phyloP scores from a whole-genome alignment of 2,113 vertebrate genomes.

The Alces alces region DNA sequence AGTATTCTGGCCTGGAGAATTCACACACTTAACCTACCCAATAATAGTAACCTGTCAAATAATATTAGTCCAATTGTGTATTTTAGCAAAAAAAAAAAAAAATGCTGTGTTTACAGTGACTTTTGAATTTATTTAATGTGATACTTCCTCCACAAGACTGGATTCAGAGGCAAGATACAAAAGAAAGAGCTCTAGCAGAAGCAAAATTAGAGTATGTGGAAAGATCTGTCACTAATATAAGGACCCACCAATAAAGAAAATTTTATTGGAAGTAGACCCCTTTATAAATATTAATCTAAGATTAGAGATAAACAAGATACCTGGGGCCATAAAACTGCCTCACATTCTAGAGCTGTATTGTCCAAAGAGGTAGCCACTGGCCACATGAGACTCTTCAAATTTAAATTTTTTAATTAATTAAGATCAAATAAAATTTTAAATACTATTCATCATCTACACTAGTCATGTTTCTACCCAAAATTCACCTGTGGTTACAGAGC shows the following conservation, averaged over 20 bases:
- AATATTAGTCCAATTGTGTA: conserved; percentile 46
- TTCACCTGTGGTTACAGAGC: too few species aligned
- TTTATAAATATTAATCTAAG: not conserved
- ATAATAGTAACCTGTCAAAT: conserved; percentile 62
- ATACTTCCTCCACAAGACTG: not conserved
- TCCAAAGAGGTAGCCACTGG: not conserved
- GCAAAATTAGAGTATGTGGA: not conserved
- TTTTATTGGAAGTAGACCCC: not conserved
- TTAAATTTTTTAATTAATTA: not conserved
- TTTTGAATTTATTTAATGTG: conserved; percentile 33
- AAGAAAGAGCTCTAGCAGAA: not conserved
- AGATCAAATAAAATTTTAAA: conserved; percentile 33
- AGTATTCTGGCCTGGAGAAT: not conserved
- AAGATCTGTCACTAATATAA: not conserved
- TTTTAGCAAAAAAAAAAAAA: conserved; percentile 62
- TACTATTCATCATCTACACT: not conserved
- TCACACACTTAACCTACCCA: conserved; percentile 50
- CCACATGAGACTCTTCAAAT: not conserved
- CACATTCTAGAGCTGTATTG: not conserved
- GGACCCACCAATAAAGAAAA: not conserved
- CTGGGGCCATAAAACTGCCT: not conserved
- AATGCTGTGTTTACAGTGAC: conserved; percentile 60
- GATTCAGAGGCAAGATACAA: not conserved
- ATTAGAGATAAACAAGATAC: not conserved
- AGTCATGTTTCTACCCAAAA: not conserved